A percentile compares a stretch with the other conserved stretches of the same genome.
These are phyloP conservation scores for Podilymbus podiceps DNA, from an alignment of 2,113 vertebrate species.

Conservation along the genomic window DNA sequence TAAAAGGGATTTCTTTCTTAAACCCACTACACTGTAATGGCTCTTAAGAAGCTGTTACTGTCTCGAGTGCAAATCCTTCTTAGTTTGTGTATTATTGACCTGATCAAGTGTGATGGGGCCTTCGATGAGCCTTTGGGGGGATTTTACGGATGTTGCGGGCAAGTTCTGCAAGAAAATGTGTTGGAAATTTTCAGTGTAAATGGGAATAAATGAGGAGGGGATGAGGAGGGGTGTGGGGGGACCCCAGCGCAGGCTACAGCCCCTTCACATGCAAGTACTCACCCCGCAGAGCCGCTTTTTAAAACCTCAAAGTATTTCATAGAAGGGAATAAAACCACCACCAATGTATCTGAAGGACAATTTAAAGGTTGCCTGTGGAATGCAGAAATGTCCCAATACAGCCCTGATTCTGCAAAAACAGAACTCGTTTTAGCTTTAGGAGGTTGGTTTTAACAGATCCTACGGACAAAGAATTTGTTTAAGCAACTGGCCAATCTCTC, in stretches of 20 bases:
- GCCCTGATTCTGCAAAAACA: not conserved
- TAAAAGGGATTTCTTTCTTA: slow-evolving; percentile 61
- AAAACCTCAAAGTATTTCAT: not conserved
- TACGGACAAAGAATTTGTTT: rapidly evolving
- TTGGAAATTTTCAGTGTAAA: not conserved
- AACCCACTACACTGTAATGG: slow-evolving; percentile 60
- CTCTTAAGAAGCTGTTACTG: slow-evolving; percentile 68
- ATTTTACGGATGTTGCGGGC: not conserved
- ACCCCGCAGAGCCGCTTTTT: not conserved
- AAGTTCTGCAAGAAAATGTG: not conserved
- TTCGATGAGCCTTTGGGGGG: not conserved
- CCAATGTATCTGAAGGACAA: rapidly evolving
- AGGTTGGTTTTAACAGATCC: not conserved
- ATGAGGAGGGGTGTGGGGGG: rapidly evolving
- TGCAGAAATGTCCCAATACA: not conserved
- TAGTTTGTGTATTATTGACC: slow-evolving; percentile 64
- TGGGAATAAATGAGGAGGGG: not conserved
- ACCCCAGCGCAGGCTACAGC: not conserved
- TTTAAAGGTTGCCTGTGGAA: not conserved
- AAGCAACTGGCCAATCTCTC: not conserved
- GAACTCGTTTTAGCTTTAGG: rapidly evolving
- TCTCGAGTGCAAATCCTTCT: slow-evolving; percentile 67
- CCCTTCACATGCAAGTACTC: not conserved
- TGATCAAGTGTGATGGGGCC: slow-evolving; percentile 29
- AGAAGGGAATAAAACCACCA: not conserved